Evolutionary conservation across 2,113 vertebrate species (phyloP), one percentile per base, ranked within the genome.

Genomic region (Esox niger): DNA sequence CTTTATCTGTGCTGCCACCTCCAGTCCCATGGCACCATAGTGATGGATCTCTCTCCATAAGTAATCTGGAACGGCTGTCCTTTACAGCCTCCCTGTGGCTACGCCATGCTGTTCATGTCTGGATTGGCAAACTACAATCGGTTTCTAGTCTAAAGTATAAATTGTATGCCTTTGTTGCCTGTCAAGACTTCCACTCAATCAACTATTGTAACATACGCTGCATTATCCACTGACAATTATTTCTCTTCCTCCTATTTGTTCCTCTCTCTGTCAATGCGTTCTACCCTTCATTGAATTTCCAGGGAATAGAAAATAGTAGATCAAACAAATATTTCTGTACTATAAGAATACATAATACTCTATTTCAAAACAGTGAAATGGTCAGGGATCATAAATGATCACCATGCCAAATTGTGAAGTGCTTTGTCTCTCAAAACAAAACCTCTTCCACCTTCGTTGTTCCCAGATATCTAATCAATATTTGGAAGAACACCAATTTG

Each of bases 381-480:
- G 43, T 49, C 27, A 47, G 54, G 61, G 43, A 66, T 38, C 32
- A 66, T 32, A 33, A 58, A 49, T 59, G 35, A 11, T 55, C 35
- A 13, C 25, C 21, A 33, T n/a, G 20, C 25, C 46, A 58, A 32
- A 27, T 65, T 32, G 49, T 31, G 17, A 31, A 71, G 64, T 57
- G 25, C 52, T 21, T 32, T 31, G 20, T 56, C 35, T 64, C 49
- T 49, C 52, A 25, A 60, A 57, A 56, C 33, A 47, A 72, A 66
- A 62, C 11, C 58, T 26, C 58, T 21, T 70, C 49, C 9, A 35
- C 60, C 13, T n/a, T 55, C 61, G 70, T 66, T 74, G 64, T 54
- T 68, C 55, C 29, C 57, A 17, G 69, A 43, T 61, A 23, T 46
- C 62, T n/a, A 9, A 79, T 79, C 77, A 67, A 68, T 65, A 56